A percentile compares a stretch with the other conserved stretches of the same genome.
These are phyloP conservation scores for Aricia artaxerxes DNA, from an alignment of 2,888 invertebrate genomes.

Conservation along the genomic window DNA sequence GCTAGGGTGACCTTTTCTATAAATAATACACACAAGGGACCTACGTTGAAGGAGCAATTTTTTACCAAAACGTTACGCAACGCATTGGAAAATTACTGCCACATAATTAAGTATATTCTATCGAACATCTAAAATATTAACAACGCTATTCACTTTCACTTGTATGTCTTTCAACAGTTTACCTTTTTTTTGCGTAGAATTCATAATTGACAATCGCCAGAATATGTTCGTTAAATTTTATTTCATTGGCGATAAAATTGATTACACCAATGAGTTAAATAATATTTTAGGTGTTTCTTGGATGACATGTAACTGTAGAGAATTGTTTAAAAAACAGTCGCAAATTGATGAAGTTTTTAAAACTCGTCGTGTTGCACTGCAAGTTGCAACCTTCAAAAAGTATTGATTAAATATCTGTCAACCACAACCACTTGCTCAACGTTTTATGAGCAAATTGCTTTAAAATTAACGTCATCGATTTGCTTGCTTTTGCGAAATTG, in stretches of 20 bases:
- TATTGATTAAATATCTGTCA: slow-evolving; percentile 12
- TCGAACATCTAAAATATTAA: slow-evolving; percentile 2
- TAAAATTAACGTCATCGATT: not conserved
- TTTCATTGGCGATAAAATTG: not conserved
- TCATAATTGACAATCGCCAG: slow-evolving; percentile 16
- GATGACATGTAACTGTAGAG: not conserved
- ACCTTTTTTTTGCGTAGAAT: slow-evolving; percentile 22
- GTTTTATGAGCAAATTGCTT: slow-evolving; percentile 13
- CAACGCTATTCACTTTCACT: slow-evolving; percentile 23
- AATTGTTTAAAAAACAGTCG: not conserved
- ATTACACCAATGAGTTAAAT: not conserved
- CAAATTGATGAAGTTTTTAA: not conserved
- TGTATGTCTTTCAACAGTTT: not conserved
- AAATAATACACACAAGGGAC: not conserved
- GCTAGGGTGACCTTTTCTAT: not conserved
- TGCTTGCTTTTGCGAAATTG: slow-evolving; percentile 16
- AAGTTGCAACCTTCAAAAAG: not conserved
- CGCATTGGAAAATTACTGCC: slow-evolving; percentile 3
- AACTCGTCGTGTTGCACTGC: not conserved
- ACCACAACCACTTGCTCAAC: slow-evolving; percentile 6
- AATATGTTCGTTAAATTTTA: not conserved
- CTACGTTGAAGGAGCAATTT: not conserved
- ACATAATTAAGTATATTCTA: slow-evolving; percentile 24
- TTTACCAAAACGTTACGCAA: slow-evolving; percentile 11
- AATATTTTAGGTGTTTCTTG: not conserved